A percentile compares a stretch with the other conserved stretches of the same genome.
Evolutionary conservation across 2,113 vertebrate genomes (phyloP).

Genomic region (Pristiophorus japonicus): DNA sequence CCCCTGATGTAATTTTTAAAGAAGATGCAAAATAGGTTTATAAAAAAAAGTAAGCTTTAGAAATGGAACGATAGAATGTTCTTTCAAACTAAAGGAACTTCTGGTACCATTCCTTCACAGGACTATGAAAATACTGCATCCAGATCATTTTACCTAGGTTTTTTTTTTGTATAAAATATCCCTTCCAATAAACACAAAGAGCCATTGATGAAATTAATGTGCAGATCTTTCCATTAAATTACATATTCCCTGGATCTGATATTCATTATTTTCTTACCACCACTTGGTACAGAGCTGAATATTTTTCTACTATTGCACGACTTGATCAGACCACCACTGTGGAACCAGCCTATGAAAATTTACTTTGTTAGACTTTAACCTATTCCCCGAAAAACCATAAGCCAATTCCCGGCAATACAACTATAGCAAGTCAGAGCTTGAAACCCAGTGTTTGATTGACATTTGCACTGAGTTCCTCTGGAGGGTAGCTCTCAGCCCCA

Average conservation of each 20-base stretch:
- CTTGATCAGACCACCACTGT: background rate
- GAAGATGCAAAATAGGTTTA: background rate
- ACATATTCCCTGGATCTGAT: background rate
- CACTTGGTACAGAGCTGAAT: background rate
- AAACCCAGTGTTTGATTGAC: background rate
- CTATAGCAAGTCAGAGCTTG: background rate
- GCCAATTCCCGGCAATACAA: background rate
- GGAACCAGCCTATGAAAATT: background rate
- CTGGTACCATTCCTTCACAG: background rate
- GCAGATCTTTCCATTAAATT: constrained; percentile 6
- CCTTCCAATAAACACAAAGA: constrained; percentile 32
- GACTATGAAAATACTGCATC: background rate
- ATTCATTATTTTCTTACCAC: constrained; percentile 35
- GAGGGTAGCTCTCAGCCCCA: background rate
- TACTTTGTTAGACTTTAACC: constrained; percentile 22
- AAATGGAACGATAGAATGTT: background rate
- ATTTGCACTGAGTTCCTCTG: background rate
- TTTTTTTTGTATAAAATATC: constrained; percentile 13
- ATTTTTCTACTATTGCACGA: background rate
- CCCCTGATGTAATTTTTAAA: background rate
- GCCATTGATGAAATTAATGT: constrained; percentile 23
- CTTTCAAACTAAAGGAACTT: background rate
- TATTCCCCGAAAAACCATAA: background rate
- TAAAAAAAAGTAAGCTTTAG: background rate
- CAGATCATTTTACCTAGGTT: background rate